Percentiles rank a stretch among this genome's conserved stretches.
Evolutionary conservation across 2,797 vertebrate species (phyloP).

Genomic region (Enteromius paludinosus): DNA sequence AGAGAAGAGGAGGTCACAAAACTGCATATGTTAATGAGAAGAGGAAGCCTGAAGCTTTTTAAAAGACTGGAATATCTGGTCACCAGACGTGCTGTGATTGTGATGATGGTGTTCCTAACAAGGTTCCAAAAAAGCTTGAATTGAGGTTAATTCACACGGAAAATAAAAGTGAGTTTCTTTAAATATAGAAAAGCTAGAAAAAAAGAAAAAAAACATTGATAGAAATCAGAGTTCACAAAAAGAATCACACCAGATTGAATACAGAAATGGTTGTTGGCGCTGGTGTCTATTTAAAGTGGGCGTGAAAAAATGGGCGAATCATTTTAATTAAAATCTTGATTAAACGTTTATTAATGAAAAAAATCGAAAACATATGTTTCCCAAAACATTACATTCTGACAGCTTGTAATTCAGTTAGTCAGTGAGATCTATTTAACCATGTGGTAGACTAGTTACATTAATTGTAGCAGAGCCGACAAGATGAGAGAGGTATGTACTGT

Average conservation of each 20-base stretch:
- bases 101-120: background rate
- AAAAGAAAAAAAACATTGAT: background rate
- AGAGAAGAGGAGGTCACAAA: slow-evolving; percentile 46
- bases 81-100: background rate
- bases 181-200: background rate
- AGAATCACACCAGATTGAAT: background rate
- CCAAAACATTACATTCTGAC: no score
- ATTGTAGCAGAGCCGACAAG: no score
- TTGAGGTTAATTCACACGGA: background rate
- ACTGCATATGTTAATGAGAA: slow-evolving; percentile 29
- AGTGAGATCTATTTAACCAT: background rate
- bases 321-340: background rate
- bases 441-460: no score
- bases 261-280: background rate
- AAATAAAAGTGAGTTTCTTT: background rate
- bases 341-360: background rate
- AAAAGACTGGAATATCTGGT: background rate
- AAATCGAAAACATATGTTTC: no score
- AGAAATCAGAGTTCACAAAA: background rate
- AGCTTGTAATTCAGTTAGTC: background rate
- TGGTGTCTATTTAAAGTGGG: background rate
- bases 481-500: no score
- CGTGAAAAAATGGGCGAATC: background rate
- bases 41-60: background rate
- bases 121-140: background rate